Percentiles rank a stretch among this genome's conserved stretches.
Conservation (phyloP, 2,113 vertebrate species). For the Hystrix cristata region DNA sequence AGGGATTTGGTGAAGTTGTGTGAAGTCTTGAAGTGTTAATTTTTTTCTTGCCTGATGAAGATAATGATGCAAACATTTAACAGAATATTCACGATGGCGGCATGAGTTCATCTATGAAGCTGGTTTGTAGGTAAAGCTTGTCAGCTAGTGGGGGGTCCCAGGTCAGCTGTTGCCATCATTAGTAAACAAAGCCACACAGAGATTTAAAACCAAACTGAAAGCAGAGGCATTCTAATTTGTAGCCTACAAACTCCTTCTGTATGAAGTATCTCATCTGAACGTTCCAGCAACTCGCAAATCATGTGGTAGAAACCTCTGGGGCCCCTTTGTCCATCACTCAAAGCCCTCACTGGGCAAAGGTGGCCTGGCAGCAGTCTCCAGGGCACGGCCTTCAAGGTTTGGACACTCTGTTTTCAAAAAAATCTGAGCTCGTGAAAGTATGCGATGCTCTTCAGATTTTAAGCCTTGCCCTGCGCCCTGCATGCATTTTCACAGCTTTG, state of each 20-base stretch:
- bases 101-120: background rate
- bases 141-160: background rate
- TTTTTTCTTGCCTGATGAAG: background rate
- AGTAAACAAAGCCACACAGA: slow-evolving; percentile 26
- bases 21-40: background rate
- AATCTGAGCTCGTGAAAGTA: background rate
- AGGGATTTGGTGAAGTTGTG: background rate
- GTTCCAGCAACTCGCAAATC: background rate
- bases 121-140: background rate
- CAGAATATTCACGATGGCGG: background rate
- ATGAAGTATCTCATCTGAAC: background rate
- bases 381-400: background rate
- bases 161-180: background rate
- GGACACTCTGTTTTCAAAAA: background rate
- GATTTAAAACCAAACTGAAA: slow-evolving; percentile 9
- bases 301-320: background rate
- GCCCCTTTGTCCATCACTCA: background rate
- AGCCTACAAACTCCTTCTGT: background rate
- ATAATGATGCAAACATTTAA: background rate
- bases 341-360: background rate
- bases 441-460: background rate
- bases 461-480: background rate
- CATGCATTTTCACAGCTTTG: background rate
- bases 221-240: background rate
- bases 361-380: no score